Conservation (phyloP, 2,797 vertebrate genomes). For the Sebastes vulpes region DNA sequence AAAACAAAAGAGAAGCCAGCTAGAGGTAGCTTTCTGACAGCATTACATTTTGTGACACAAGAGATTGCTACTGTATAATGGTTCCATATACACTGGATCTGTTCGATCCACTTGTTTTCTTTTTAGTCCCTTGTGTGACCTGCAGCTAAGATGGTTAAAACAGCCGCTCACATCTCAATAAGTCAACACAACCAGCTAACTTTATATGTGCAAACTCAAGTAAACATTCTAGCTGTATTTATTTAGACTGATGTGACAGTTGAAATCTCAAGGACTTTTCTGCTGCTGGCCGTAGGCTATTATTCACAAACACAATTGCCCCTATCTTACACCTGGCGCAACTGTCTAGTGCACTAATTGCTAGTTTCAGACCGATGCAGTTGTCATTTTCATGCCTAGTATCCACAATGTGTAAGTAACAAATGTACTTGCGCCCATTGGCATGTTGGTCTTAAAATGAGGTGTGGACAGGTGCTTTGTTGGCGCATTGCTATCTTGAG, state of each 20-base stretch:
- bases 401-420: too few relatives aligned
- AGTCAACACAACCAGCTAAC: not conserved
- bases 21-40: not conserved
- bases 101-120: not conserved
- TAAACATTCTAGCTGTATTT: not conserved
- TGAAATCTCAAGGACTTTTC: not conserved
- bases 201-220: not conserved
- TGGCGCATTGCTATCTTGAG: too few relatives aligned
- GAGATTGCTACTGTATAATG: not conserved
- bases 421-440: too few relatives aligned
- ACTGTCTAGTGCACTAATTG: too few relatives aligned
- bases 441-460: too few relatives aligned
- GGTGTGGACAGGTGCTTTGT: too few relatives aligned
- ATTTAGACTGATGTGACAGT: not conserved
- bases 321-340: too few relatives aligned
- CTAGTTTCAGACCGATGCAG: too few relatives aligned
- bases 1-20: not conserved
- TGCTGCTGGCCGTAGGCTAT: not conserved
- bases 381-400: too few relatives aligned
- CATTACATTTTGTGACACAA: not conserved
- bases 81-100: not conserved
- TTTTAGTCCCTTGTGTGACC: not conserved
- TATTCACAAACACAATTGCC: not conserved
- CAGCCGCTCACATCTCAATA: not conserved
- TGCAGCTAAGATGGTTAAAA: not conserved